Conservation (phyloP, 1,140 invertebrate genomes). For the Carposina sasakii region DNA sequence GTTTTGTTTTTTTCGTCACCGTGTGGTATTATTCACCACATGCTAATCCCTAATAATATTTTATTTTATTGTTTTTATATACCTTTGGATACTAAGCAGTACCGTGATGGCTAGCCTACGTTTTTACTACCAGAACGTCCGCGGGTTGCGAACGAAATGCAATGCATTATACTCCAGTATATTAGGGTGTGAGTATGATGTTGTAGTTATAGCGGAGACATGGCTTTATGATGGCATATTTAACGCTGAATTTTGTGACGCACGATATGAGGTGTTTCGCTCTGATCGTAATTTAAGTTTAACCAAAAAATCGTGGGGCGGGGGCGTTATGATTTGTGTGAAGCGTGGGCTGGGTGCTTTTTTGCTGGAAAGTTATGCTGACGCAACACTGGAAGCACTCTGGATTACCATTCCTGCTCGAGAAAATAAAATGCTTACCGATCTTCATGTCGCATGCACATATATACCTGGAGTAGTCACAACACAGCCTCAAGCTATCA, state of each 20-base stretch:
- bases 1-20: too few species aligned
- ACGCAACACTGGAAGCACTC: not conserved
- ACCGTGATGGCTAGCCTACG: not conserved
- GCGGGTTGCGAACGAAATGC: constrained; percentile 1
- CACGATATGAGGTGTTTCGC: constrained; percentile 4
- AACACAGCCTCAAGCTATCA: not conserved
- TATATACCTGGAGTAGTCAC: not conserved
- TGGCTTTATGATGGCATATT: not conserved
- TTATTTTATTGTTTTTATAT: too few species aligned
- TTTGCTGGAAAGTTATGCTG: not conserved
- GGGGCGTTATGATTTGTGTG: not conserved
- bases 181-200: not conserved
- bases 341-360: not conserved
- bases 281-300: not conserved
- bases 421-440: not conserved
- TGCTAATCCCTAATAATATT: too few species aligned
- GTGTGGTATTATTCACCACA: too few species aligned
- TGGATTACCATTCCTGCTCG: constrained; percentile 3
- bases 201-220: constrained; percentile 3
- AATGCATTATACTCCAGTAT: constrained; percentile 6
- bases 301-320: not conserved
- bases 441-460: not conserved
- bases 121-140: constrained; percentile 7
- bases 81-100: too few species aligned
- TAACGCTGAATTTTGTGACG: constrained; percentile 7